A percentile compares a stretch with the other conserved stretches of the same genome.
phyloP scores from a whole-genome alignment of 92 coral and sea anemone species.

The Umimayanthus kanabou region DNA sequence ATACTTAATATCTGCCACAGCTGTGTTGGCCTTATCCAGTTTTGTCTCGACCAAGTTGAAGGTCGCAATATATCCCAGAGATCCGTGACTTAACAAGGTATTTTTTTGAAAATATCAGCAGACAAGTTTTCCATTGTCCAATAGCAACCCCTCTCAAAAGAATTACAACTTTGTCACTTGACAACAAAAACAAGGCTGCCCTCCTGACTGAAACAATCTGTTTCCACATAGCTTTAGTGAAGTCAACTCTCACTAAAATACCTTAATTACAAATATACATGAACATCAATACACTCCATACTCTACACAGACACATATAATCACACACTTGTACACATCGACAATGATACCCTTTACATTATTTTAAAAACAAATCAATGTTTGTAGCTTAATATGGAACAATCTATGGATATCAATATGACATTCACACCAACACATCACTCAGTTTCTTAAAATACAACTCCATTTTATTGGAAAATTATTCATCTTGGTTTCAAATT shows the following conservation, averaged over 20 bases:
- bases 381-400: background rate
- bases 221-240: no score
- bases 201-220: no score
- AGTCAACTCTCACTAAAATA: no score
- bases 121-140: no score
- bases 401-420: background rate
- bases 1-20: background rate
- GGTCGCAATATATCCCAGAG: background rate
- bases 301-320: background rate
- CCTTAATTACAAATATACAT: no score
- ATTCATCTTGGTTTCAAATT: conserved; percentile 32
- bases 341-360: background rate
- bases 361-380: background rate
- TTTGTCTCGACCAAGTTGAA: background rate
- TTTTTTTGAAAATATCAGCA: no score
- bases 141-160: no score
- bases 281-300: no score
- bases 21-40: background rate
- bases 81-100: no score
- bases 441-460: conserved; percentile 30
- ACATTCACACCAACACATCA: background rate
- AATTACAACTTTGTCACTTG: no score
- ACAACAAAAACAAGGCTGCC: no score
- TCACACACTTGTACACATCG: background rate
- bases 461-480: conserved; percentile 40